A percentile compares a stretch with the other conserved stretches of the same genome.
Conservation (phyloP, 2,797 vertebrate genomes). For the Cossypha polioptera region DNA sequence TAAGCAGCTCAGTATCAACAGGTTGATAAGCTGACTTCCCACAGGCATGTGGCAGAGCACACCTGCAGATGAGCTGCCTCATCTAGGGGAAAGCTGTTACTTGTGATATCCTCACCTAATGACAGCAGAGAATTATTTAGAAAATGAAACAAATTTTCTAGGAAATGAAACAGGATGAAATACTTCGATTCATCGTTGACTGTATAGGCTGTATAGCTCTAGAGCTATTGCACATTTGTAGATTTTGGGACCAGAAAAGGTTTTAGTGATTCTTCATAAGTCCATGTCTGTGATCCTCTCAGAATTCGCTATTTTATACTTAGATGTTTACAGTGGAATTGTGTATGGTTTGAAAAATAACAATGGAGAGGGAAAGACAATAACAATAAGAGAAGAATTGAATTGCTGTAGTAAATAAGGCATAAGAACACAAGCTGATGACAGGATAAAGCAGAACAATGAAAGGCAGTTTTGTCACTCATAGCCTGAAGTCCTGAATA, state of each 20-base stretch:
- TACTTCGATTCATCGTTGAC: neutral
- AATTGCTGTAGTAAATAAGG: neutral
- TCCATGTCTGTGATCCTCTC: neutral
- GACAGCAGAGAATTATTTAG: neutral
- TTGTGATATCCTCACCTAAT: neutral
- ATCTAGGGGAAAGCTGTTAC: neutral
- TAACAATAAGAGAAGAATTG: neutral
- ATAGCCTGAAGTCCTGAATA: neutral
- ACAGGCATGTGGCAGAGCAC: neutral
- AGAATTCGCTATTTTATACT: neutral
- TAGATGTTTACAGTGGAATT: neutral
- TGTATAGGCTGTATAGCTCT: neutral
- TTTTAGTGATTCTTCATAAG: neutral
- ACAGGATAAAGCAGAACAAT: neutral
- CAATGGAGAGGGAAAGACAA: neutral
- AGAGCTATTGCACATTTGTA: neutral
- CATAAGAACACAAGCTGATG: neutral
- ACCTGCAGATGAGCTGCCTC: neutral
- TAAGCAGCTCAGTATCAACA: neutral
- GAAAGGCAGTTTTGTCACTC: neutral
- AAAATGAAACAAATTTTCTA: neutral
- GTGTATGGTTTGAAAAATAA: neutral
- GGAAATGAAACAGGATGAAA: neutral
- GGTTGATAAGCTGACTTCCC: neutral
- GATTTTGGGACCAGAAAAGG: neutral